Evolutionary conservation across 2,888 invertebrate genomes (phyloP).

Genomic region (Periphyllus acericola): DNA sequence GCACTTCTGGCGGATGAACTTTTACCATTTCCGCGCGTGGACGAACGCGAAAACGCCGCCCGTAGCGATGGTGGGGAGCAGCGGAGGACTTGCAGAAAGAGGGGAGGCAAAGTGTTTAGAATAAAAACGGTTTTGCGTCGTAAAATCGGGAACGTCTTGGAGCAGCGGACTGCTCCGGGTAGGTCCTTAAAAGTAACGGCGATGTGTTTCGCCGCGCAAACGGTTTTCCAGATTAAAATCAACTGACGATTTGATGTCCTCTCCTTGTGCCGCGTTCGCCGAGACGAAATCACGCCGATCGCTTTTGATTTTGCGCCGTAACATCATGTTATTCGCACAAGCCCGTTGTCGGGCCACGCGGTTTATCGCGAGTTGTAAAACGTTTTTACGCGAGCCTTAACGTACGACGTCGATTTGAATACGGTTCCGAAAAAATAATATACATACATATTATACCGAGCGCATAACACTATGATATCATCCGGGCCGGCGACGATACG

Average conservation of each 20-base stretch:
- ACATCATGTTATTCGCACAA: not conserved
- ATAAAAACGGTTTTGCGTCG: not conserved
- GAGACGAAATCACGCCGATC: not conserved
- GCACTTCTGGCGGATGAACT: constrained; percentile 16
- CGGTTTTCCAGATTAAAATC: not conserved
- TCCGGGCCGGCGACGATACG: not conserved
- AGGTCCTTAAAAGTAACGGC: constrained; percentile 11
- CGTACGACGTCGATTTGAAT: not conserved
- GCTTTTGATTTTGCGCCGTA: constrained; percentile 4
- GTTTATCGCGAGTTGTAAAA: not conserved
- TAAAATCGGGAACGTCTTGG: constrained; percentile 19
- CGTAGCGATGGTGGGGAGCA: not conserved
- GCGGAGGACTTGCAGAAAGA: not conserved
- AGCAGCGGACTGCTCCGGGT: constrained; percentile 11
- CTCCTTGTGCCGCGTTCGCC: not conserved
- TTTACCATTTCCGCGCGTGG: constrained; percentile 1
- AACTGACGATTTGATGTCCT: not conserved
- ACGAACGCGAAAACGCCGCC: not conserved
- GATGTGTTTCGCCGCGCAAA: not conserved
- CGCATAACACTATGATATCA: not conserved
- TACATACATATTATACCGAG: not conserved
- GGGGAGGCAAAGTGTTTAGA: not conserved
- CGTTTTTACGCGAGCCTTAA: not conserved
- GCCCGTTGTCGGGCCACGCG: not conserved
- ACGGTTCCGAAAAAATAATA: not conserved